Evolutionary conservation across 2,888 invertebrate genomes (phyloP).

Genomic region (Rhimphoctona megacephalus): DNA sequence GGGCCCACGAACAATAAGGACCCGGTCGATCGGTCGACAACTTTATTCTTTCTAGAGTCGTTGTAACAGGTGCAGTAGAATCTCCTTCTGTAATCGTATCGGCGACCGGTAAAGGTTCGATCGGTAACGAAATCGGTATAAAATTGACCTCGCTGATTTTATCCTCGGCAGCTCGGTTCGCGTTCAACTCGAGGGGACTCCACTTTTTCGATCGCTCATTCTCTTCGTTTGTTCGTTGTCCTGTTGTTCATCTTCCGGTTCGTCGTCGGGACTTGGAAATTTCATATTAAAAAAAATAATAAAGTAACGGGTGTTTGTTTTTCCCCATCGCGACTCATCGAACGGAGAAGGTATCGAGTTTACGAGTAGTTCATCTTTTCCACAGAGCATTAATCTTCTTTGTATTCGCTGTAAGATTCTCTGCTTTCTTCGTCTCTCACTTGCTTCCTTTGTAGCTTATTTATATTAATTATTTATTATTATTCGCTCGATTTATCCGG

Average conservation of each 20-base stretch:
- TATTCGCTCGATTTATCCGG: slow-evolving; percentile 52
- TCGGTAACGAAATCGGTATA: slow-evolving; percentile 31
- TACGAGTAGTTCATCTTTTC: slow-evolving; percentile 59
- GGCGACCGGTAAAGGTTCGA: slow-evolving; percentile 9
- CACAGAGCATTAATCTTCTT: slow-evolving; percentile 31
- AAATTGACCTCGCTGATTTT: slow-evolving; percentile 18
- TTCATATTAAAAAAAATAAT: not conserved
- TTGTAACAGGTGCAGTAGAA: slow-evolving; percentile 28
- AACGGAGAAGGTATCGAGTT: slow-evolving; percentile 63
- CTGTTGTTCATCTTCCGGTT: slow-evolving; percentile 60
- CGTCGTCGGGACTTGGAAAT: slow-evolving; percentile 66
- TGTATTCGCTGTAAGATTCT: slow-evolving; percentile 61
- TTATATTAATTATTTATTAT: slow-evolving; percentile 62
- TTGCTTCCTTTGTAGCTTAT: slow-evolving; percentile 42
- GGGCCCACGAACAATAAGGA: slow-evolving; percentile 38
- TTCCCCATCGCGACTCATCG: slow-evolving; percentile 43
- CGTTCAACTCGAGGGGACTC: not conserved
- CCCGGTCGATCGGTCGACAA: slow-evolving; percentile 18
- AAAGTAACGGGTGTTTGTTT: not conserved
- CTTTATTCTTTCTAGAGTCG: slow-evolving; percentile 19
- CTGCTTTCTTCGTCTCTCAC: slow-evolving; percentile 17
- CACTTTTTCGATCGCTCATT: not conserved
- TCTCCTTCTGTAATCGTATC: not conserved
- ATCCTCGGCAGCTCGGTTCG: not conserved
- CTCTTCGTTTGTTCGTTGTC: slow-evolving; percentile 38